These are phyloP conservation scores for Psittacula derbiana DNA, from an alignment of 2,797 vertebrate genomes.

Conservation along the genomic window DNA sequence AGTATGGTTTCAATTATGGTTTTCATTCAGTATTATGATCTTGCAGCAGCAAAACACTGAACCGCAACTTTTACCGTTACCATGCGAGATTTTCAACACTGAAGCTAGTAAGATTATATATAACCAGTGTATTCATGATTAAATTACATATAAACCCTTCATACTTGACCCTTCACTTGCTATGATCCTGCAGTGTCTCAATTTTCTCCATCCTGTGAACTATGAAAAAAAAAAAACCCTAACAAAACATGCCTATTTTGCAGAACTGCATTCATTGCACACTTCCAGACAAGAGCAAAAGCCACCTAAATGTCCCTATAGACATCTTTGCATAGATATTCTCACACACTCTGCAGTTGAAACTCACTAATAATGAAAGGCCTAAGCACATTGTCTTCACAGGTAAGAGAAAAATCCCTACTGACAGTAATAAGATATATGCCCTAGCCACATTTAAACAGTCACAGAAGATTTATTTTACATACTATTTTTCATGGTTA, in stretches of 20 bases:
- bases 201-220: not conserved
- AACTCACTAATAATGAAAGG: not conserved
- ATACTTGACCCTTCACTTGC: not conserved
- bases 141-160: not conserved
- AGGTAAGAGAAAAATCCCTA: not conserved
- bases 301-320: not conserved
- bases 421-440: not conserved
- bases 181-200: not conserved
- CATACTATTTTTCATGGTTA: slow-evolving; percentile 25
- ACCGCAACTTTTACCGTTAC: not conserved
- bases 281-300: not conserved
- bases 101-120: not conserved
- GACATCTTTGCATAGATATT: not conserved
- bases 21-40: not conserved
- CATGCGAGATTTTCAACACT: not conserved
- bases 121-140: not conserved
- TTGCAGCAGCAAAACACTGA: not conserved
- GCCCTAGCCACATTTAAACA: not conserved
- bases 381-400: not conserved
- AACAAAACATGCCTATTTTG: not conserved
- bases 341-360: not conserved
- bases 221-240: not conserved
- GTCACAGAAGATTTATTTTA: not conserved
- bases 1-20: not conserved
- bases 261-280: not conserved